phyloP scores from a whole-genome alignment of 2,113 vertebrate species.

The Pterocles gutturalis region DNA sequence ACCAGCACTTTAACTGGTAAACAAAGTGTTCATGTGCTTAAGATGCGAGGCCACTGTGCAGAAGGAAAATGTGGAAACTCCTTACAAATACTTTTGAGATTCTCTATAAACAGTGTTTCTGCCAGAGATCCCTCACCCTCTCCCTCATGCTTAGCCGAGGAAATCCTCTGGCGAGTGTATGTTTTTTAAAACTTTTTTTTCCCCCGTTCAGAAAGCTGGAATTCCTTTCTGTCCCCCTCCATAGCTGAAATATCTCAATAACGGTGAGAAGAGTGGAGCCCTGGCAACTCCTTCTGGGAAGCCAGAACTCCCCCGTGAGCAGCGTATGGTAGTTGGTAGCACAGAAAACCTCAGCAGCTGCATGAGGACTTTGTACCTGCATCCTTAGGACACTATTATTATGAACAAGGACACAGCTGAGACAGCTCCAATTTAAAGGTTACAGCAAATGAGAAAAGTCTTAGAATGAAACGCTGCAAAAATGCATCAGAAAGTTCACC shows the following conservation, averaged over 20 bases:
- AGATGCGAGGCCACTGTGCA: not conserved
- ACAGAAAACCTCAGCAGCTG: not conserved
- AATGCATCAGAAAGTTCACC: not conserved
- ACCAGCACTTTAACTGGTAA: not conserved
- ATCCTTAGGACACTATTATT: not conserved
- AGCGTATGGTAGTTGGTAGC: rapidly evolving
- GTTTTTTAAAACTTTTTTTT: not conserved
- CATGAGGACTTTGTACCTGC: not conserved
- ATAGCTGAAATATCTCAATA: not conserved
- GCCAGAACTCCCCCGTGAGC: not conserved
- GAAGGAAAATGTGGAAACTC: not conserved
- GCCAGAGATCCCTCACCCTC: not conserved
- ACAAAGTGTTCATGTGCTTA: not conserved
- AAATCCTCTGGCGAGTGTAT: not conserved
- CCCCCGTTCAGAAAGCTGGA: not conserved
- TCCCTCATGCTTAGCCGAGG: not conserved
- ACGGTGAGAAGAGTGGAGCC: not conserved
- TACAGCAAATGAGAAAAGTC: not conserved
- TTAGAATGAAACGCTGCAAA: not conserved
- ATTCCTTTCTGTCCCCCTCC: not conserved
- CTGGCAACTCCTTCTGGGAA: not conserved
- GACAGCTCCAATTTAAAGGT: not conserved
- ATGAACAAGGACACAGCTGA: not conserved
- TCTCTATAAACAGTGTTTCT: not conserved
- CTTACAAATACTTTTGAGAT: not conserved